Evolutionary conservation across 2,888 invertebrate species (phyloP).

Genomic region (Drosophila rubida): DNA sequence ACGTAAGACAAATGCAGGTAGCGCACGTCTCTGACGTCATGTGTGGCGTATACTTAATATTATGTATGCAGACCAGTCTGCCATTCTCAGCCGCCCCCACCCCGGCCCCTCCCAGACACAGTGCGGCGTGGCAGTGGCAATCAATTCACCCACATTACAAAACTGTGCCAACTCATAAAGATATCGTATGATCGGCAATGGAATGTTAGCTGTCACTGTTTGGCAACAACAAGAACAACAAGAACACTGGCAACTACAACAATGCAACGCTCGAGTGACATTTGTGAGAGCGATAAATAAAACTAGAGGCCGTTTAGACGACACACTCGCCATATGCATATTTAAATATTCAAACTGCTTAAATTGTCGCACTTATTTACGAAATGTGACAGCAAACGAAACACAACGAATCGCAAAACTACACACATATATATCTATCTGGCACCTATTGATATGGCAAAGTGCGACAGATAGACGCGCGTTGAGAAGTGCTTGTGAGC

Average conservation of each 20-base stretch:
- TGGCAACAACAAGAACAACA: slow-evolving; percentile 21
- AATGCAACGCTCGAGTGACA: slow-evolving; percentile 64
- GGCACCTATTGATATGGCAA: slow-evolving; percentile 16
- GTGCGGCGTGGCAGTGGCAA: slow-evolving; percentile 16
- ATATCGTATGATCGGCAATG: slow-evolving; percentile 36
- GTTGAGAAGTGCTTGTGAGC: neutral
- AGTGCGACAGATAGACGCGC: slow-evolving; percentile 17
- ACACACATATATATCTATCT: neutral
- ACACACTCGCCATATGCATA: slow-evolving; percentile 54
- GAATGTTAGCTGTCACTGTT: slow-evolving; percentile 46
- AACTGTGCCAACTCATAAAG: slow-evolving; percentile 60
- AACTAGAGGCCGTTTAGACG: slow-evolving; percentile 67
- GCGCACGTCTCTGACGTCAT: slow-evolving; percentile 19
- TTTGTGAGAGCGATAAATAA: slow-evolving; percentile 72
- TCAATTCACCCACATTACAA: slow-evolving; percentile 48
- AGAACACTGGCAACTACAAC: neutral
- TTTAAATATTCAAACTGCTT: slow-evolving; percentile 69
- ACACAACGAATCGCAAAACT: neutral
- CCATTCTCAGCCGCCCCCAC: neutral
- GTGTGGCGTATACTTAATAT: slow-evolving; percentile 19
- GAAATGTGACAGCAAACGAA: slow-evolving; percentile 25
- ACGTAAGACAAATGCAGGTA: slow-evolving; percentile 2
- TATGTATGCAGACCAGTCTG: slow-evolving; percentile 47
- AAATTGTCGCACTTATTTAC: slow-evolving; percentile 56
- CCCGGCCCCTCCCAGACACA: neutral